Evolutionary conservation across 2,113 vertebrate genomes (phyloP).

Genomic region (Pelecanoides urinatrix): DNA sequence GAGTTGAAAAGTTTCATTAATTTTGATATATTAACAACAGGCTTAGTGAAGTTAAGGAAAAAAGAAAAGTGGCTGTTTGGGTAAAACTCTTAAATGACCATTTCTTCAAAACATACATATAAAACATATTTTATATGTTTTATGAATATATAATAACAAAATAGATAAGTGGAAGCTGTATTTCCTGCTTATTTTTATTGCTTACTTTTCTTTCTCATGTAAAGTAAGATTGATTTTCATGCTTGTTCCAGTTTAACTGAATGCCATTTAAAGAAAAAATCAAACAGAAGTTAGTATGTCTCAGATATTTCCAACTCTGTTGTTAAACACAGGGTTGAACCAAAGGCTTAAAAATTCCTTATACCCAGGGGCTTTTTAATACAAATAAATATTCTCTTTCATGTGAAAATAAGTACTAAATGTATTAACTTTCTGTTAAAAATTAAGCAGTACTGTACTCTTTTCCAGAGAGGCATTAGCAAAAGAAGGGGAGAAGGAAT

Average conservation of each 20-base stretch:
- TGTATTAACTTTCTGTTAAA: not conserved
- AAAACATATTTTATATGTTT: not conserved
- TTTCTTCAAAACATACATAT: not conserved
- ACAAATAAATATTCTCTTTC: not conserved
- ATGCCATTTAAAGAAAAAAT: not conserved
- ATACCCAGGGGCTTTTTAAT: not conserved
- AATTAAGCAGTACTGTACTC: not conserved
- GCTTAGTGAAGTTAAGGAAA: not conserved
- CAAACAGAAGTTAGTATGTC: not conserved
- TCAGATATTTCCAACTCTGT: not conserved
- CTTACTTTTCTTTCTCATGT: not conserved
- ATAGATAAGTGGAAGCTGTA: not conserved
- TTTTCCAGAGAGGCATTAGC: not conserved
- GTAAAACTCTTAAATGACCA: not conserved
- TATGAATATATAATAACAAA: not conserved
- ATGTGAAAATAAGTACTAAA: not conserved
- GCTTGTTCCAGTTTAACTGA: not conserved
- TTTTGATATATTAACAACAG: not conserved
- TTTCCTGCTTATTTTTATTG: not conserved
- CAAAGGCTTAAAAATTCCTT: not conserved
- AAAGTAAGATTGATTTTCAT: not conserved
- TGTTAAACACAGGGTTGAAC: not conserved
- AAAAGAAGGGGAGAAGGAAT: not conserved
- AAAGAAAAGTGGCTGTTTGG: not conserved
- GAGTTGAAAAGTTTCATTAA: not conserved